Evolutionary conservation across 1,140 invertebrate genomes (phyloP), one percentile per base, ranked within the genome.

Genomic region (Philaenus spumarius): DNA sequence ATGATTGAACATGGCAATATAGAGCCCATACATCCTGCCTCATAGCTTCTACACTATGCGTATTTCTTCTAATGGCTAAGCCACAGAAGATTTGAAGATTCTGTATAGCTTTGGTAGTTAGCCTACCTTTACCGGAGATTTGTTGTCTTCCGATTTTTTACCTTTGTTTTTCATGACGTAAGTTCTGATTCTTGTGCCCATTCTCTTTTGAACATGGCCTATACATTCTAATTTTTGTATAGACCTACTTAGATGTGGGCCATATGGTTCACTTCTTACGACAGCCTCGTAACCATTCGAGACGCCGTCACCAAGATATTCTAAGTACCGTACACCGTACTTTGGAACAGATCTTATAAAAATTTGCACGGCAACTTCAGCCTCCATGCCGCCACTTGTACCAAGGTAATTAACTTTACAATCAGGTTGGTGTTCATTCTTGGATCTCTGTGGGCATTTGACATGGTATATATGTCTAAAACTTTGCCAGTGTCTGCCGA

Each of bases 301-400:
- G 48, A 64, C 62, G 17, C 62, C 62, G 30, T 65, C 62, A 17
- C 55, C 59, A 23, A 65, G 57, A 51, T 64, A 59, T 17, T 55
- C 24, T 22, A 40, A 20, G 40, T 64, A 64, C 46, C 40, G 48
- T 17, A 60, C 40, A 54, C 40, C 37, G 39, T 61, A 59, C 22
- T 35, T 26, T 15, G 30, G 19, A n/a, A 55, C 45, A 17, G 61
- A 66, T 34, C 58, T 34, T 52, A 43, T 11, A 58, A 58, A 59
- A 34, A 45, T 2, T 34, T 58, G 2, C 2, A 35, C 22, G 2
- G 42, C 45, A 26, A 43, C 55, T 5, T 47, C 19, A 20, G 30
- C 43, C 42, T 66, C 64, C 64, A 65, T 66, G 45, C 54, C 54
- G 20, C 57, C 64, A 60, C 61, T n/a, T n/a, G n/a, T n/a, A n/a